A percentile compares a stretch with the other conserved stretches of the same genome.
phyloP scores from a whole-genome alignment of 2,888 invertebrate genomes.

The Drosophila mulleri region DNA sequence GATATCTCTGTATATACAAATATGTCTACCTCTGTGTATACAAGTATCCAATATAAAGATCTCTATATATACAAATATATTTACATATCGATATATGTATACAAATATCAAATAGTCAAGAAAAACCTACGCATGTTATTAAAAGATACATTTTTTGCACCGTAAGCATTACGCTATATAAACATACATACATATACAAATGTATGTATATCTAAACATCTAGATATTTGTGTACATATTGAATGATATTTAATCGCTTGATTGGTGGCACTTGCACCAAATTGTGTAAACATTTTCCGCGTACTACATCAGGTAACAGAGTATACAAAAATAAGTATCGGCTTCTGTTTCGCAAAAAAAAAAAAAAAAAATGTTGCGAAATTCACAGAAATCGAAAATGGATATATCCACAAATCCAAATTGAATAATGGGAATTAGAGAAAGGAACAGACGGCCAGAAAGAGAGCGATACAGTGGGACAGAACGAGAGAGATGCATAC shows the following conservation, averaged over 20 bases:
- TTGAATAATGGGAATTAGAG: conserved; percentile 8
- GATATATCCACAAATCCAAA: conserved; percentile 32
- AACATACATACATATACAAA: background rate
- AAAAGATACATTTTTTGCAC: background rate
- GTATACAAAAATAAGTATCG: conserved; percentile 9
- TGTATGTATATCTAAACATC: background rate
- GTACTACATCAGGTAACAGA: conserved; percentile 30
- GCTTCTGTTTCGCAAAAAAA: conserved; percentile 31
- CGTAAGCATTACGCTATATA: background rate
- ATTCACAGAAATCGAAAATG: conserved; percentile 46
- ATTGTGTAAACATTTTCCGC: conserved; percentile 57
- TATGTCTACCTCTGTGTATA: background rate
- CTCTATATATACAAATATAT: background rate
- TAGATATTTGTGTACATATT: conserved; percentile 1
- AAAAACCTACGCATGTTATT: background rate
- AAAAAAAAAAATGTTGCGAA: conserved; percentile 3
- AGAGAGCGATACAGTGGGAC: background rate
- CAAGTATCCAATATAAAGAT: background rate
- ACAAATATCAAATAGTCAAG: background rate
- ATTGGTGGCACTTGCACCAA: conserved; percentile 29
- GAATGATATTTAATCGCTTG: conserved; percentile 44
- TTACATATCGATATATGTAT: background rate
- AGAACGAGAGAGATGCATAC: background rate
- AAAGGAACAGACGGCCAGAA: background rate
- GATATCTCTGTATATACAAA: background rate